Percentiles rank a stretch among this genome's conserved stretches.
phyloP scores from a whole-genome alignment of 2,113 vertebrate genomes.

The Cebidichthys violaceus region DNA sequence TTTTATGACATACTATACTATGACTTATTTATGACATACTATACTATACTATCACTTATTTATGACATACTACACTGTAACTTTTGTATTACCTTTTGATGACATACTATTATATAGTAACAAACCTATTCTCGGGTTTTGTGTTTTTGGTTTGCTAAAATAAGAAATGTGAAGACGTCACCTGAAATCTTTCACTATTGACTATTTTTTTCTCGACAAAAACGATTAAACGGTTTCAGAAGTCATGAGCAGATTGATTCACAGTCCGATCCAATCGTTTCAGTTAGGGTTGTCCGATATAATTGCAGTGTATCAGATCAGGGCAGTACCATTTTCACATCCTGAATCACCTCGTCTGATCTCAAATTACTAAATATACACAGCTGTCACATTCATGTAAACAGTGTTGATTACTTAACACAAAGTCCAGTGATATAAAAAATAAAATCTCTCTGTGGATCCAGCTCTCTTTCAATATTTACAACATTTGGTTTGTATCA shows the following conservation, averaged over 20 bases:
- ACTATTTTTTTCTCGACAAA: not conserved
- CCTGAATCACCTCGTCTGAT: conserved; percentile 10
- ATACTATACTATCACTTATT: too few relatives aligned
- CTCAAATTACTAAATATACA: not conserved
- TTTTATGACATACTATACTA: too few relatives aligned
- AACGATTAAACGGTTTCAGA: not conserved
- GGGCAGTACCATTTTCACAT: not conserved
- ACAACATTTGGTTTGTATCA: conserved; percentile 70
- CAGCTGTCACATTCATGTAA: conserved; percentile 27
- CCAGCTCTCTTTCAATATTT: conserved; percentile 70
- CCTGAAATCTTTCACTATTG: not conserved
- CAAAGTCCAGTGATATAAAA: conserved; percentile 64
- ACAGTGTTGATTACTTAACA: conserved; percentile 57
- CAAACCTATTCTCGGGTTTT: too few relatives aligned
- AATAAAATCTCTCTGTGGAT: conserved; percentile 52
- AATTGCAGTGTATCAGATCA: not conserved
- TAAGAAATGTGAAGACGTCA: too few relatives aligned
- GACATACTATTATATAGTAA: too few relatives aligned
- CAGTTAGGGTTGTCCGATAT: not conserved
- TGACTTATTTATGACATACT: too few relatives aligned
- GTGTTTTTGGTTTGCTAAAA: too few relatives aligned
- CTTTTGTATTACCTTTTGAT: too few relatives aligned
- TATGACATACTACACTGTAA: too few relatives aligned
- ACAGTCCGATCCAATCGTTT: not conserved
- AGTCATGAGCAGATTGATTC: not conserved